These are phyloP conservation scores for Brachionus rubens DNA, from an alignment of 1,140 invertebrate species.

Conservation along the genomic window DNA sequence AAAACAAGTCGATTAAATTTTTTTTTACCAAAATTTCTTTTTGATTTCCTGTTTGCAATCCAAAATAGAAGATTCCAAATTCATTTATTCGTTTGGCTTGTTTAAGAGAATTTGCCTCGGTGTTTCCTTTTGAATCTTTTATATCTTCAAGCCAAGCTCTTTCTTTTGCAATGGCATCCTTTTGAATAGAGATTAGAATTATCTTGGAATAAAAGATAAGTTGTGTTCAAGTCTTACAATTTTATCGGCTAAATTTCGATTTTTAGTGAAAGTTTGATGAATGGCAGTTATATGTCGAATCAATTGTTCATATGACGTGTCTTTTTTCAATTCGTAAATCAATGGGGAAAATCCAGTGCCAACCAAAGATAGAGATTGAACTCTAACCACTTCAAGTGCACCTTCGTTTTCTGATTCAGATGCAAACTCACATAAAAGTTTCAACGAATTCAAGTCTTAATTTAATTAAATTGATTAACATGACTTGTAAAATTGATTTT, in stretches of 20 bases:
- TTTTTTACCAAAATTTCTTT: not conserved
- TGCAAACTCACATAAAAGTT: slow-evolving; percentile 17
- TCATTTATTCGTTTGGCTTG: slow-evolving; percentile 54
- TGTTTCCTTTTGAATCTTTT: slow-evolving; percentile 51
- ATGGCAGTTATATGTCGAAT: not conserved
- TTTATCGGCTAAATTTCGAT: slow-evolving; percentile 14
- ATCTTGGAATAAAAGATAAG: too few relatives aligned
- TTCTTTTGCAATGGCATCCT: slow-evolving; percentile 39
- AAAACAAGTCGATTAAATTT: too few relatives aligned
- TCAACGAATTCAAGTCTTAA: slow-evolving; percentile 11
- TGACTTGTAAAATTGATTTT: too few relatives aligned
- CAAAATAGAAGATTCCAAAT: slow-evolving; percentile 52
- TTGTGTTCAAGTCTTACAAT: too few relatives aligned
- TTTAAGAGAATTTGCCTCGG: slow-evolving; percentile 54
- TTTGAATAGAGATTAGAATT: too few relatives aligned
- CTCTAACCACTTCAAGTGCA: slow-evolving; percentile 2
- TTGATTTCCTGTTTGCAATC: not conserved
- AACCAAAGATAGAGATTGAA: not conserved
- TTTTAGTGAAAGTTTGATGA: not conserved
- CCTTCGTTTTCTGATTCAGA: slow-evolving; percentile 28
- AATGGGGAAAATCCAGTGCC: slow-evolving; percentile 6
- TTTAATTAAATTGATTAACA: too few relatives aligned
- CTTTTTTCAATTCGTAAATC: not conserved
- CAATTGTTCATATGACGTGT: not conserved
- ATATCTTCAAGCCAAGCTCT: slow-evolving; percentile 53